Conservation (phyloP, 2,113 vertebrate species). For the Ailuropoda melanoleuca region DNA sequence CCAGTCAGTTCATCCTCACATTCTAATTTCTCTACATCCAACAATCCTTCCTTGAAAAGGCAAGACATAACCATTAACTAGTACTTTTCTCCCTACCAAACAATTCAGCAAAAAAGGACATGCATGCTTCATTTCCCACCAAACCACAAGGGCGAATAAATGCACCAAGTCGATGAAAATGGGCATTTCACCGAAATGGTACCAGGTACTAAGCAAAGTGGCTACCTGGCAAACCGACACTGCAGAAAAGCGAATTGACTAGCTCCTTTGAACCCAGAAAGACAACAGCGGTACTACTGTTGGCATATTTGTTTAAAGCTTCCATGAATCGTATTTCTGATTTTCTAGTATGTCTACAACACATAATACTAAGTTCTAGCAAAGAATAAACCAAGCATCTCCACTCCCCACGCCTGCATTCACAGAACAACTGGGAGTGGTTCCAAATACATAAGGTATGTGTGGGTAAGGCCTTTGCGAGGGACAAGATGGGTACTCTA, state of each 20-base stretch:
- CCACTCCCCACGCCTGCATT: neutral
- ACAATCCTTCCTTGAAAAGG: slow-evolving; percentile 91
- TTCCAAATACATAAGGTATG: neutral
- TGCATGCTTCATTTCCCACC: neutral
- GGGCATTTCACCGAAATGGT: neutral
- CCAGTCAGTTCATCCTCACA: slow-evolving; percentile 97
- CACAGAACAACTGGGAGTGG: neutral
- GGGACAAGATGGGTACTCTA: neutral
- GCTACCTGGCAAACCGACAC: neutral
- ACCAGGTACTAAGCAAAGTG: neutral
- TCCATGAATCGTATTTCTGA: neutral
- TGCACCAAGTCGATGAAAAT: neutral
- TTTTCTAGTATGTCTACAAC: neutral
- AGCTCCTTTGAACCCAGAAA: neutral
- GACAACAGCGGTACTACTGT: neutral
- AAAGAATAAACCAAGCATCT: neutral
- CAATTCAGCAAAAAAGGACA: neutral
- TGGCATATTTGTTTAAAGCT: neutral
- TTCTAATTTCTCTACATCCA: slow-evolving; percentile 97
- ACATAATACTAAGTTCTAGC: neutral
- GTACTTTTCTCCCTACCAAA: neutral
- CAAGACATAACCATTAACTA: slow-evolving; percentile 11
- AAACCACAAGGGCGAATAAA: neutral
- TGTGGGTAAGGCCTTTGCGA: neutral
- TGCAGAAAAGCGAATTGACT: neutral